phyloP scores from a whole-genome alignment of 2,888 invertebrate species.

The Nipponacmea schrenckii region DNA sequence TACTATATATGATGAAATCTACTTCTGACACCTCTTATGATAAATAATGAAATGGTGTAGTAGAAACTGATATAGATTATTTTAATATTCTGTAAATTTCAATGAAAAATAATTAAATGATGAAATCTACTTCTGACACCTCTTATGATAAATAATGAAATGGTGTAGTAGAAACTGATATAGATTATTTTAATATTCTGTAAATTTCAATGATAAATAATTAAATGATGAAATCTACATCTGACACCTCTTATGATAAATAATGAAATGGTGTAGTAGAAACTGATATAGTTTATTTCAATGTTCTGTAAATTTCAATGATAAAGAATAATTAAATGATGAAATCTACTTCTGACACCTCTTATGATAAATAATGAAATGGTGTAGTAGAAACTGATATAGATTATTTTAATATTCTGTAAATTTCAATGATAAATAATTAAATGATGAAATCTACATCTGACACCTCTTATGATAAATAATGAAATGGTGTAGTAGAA shows the following conservation, averaged over 20 bases:
- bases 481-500: constrained; percentile 4
- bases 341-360: background rate
- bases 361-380: background rate
- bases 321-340: background rate
- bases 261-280: constrained; percentile 4
- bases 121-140: constrained; percentile 3
- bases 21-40: constrained; percentile 3
- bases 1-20: background rate
- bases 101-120: background rate
- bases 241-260: constrained; percentile 3
- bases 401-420: too few species aligned
- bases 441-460: background rate
- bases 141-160: constrained; percentile 1
- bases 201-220: too few species aligned
- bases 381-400: background rate
- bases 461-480: background rate
- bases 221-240: background rate
- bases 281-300: too few species aligned
- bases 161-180: background rate
- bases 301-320: too few species aligned
- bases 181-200: too few species aligned
- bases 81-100: background rate
- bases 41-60: constrained; percentile 1
- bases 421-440: background rate
- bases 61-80: background rate